Evolutionary conservation across 64 coral and sea anemone species (phyloP), one percentile per base, ranked within the genome.

Genomic region (Trachythela sp.): DNA sequence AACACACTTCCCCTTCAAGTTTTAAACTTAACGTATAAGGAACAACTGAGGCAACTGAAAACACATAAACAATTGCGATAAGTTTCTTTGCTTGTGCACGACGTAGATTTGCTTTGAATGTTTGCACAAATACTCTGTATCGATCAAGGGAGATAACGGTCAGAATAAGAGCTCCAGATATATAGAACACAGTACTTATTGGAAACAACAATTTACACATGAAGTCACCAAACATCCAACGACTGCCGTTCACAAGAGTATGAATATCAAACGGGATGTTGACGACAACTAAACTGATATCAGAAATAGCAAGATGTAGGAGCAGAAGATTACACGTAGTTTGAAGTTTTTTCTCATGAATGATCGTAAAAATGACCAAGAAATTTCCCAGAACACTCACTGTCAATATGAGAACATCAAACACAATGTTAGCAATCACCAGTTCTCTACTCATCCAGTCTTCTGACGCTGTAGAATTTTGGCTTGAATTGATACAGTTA

Each of bases 331-430:
- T 37, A 22, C 75, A 80, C 0, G 75, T 80, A 29, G 75, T 80
- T 36, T 39, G 75, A 17, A 80, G 33, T 80, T 80, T 80, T 30
- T 80, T 80, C 15, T 80, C 75, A 80, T 39, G 75, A 37, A 80
- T 10, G 30, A 80, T 80, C 17, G 75, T 36, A 20, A 80, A 37
- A 39, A 80, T 80, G 0, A 80, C 75, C 33, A 80, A 22, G 15
- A 80, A 39, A 80, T 80, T 80, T 20, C 75, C 75, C 33, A 80
- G 8, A 4, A 80, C 75, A 39, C 75, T 80, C 13, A 80, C 75
- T 17, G 37, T 0, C 75, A 80, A 39, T 34, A 80, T 80, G 34
- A 80, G 13, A 30, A 80, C 33, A 22, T 80, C 14, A 36, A 80
- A 35, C 14, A 39, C 75, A 13, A 80, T 80, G 31, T 36, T 36